Evolutionary conservation across 2,797 vertebrate species (phyloP), one percentile per base, ranked within the genome.

Genomic region (Pipistrellus nathusii): DNA sequence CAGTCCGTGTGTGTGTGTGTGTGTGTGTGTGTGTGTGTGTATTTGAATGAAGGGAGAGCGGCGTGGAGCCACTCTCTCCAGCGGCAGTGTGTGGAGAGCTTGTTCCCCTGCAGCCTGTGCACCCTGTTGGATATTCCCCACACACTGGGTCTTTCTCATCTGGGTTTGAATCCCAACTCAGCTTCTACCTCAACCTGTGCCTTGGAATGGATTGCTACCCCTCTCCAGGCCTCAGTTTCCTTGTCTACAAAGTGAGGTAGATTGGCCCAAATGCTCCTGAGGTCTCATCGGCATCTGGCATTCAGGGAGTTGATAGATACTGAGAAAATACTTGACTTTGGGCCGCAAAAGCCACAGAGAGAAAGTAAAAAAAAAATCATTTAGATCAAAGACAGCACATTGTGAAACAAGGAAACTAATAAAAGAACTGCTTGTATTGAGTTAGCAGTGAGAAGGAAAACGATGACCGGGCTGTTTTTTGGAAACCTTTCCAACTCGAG

Each of bases 341-440:
- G 78, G 55, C 77, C 4, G 0, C 55, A 18, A 23, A 25, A 91
- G 41, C 78, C 62, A 27, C 0, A 1, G 64, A 78, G 53, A 80
- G 32, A 15, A 62, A 62, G 2, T 53, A 75, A 92, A 76, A 83
- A 55, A 55, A 44, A 77, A 90, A 85, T 68, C 80, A 90, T 83
- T 91, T 88, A 23, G 69, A 93, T 95, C 53, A 62, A 78, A 93
- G 95, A 53, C 5, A 94, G 66, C 75, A 84, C 59, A 53, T 64
- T 11, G 59, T 94, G 77, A 78, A 88, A 92, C 77, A 95, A 38
- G 11, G 4, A 83, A 78, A 96, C 96, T 93, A 95, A 95, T 96
- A 89, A 95, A 94, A 92, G 90, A 93, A 90, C 75, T 62, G n/a
- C 88, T 95, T 95, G 92, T 94, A 90, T 68, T 91, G 90, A 96